Evolutionary conservation across 2,113 vertebrate species (phyloP).

Genomic region (Microcebus griseorufus): DNA sequence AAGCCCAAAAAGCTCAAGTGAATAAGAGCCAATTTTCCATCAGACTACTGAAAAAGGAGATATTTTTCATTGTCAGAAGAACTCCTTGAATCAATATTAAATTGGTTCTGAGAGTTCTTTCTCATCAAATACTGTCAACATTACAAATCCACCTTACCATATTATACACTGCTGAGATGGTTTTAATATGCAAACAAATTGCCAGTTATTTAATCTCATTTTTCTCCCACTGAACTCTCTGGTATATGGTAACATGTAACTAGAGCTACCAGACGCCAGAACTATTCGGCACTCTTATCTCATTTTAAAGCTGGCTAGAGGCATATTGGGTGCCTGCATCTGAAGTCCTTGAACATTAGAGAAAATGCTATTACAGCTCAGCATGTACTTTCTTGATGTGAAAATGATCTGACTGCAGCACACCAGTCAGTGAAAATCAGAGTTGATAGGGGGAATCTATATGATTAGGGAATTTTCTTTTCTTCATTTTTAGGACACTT

Average conservation of each 20-base stretch:
- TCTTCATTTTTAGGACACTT: not conserved
- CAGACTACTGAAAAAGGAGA: not conserved
- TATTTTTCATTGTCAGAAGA: not conserved
- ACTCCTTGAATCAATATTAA: not conserved
- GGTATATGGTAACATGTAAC: not conserved
- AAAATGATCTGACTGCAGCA: not conserved
- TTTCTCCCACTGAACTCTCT: not conserved
- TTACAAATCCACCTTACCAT: not conserved
- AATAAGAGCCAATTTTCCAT: not conserved
- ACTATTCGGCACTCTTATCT: not conserved
- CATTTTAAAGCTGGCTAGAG: not conserved
- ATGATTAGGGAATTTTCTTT: not conserved
- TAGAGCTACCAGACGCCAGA: not conserved
- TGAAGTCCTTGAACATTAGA: not conserved
- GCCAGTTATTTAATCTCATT: not conserved
- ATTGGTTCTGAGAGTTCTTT: slow-evolving; percentile 1
- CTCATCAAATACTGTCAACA: not conserved
- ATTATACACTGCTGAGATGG: not conserved
- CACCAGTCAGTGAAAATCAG: not conserved
- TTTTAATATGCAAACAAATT: not conserved
- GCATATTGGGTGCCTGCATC: not conserved
- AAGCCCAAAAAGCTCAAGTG: not conserved
- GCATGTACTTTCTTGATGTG: not conserved
- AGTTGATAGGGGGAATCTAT: not conserved
- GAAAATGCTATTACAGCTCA: not conserved